Conservation (phyloP, 2,797 vertebrate genomes). For the Bryconaethiops microstoma region DNA sequence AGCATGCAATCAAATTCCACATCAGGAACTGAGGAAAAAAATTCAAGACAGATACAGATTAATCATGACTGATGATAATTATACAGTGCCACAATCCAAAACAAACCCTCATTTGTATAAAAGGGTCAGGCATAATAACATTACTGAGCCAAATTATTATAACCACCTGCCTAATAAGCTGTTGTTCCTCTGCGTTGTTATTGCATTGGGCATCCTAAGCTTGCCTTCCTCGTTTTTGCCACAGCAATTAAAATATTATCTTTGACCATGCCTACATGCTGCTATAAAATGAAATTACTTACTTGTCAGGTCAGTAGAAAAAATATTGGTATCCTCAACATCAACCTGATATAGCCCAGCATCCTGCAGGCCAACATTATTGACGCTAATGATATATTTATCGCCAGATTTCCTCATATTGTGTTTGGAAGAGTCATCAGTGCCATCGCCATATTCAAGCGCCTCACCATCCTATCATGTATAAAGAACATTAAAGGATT, state of each 20-base stretch:
- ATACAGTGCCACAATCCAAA: too few species aligned
- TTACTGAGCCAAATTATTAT: too few species aligned
- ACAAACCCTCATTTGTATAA: not conserved
- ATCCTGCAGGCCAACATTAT: conserved; percentile 80
- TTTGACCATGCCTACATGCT: not conserved
- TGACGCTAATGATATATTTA: conserved; percentile 81
- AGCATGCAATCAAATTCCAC: conserved; percentile 74
- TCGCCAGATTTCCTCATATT: conserved; percentile 76
- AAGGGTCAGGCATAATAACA: too few species aligned
- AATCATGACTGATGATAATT: not conserved
- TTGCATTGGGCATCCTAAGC: not conserved
- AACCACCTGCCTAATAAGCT: too few species aligned
- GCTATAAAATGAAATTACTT: conserved; percentile 45
- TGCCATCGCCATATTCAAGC: conserved; percentile 63
- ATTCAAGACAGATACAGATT: not conserved
- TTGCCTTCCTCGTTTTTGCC: too few species aligned
- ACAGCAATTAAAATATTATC: not conserved
- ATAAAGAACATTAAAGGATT: too few species aligned
- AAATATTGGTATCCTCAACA: conserved; percentile 82
- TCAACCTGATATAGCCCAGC: conserved; percentile 88
- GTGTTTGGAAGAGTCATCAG: conserved; percentile 75
- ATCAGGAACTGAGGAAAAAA: conserved; percentile 66
- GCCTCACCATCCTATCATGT: conserved; percentile 66
- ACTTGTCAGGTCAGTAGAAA: conserved; percentile 83
- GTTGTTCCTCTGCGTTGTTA: not conserved